A percentile compares a stretch with the other conserved stretches of the same genome.
These are phyloP conservation scores for Caracal caracal DNA, from an alignment of 2,113 vertebrate species.

Conservation along the genomic window DNA sequence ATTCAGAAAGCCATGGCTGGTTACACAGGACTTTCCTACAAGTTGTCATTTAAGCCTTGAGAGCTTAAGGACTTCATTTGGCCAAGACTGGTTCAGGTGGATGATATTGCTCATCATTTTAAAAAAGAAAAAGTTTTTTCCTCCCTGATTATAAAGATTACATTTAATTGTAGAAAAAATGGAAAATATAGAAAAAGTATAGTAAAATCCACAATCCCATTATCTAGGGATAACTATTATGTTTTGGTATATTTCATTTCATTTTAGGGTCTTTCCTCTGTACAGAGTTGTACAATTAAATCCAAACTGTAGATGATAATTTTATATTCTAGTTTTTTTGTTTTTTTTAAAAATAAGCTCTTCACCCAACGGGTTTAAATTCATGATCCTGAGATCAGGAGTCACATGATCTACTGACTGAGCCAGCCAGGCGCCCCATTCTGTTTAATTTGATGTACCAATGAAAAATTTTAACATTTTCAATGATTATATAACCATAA, in stretches of 20 bases:
- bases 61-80: neutral
- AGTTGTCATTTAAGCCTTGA: neutral
- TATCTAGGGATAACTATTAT: neutral
- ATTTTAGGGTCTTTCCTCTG: neutral
- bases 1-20: neutral
- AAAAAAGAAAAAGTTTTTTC: neutral
- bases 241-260: neutral
- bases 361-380: neutral
- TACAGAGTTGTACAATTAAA: conserved; percentile 28
- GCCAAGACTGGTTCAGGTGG: neutral
- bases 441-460: neutral
- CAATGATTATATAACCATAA: neutral
- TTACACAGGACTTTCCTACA: neutral
- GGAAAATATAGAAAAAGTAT: neutral
- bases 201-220: neutral
- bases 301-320: neutral
- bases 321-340: neutral
- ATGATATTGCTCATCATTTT: conserved; percentile 22
- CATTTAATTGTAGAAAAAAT: conserved; percentile 26
- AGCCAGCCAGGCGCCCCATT: neutral
- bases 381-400: neutral
- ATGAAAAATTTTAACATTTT: conserved; percentile 27
- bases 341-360: neutral
- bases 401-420: neutral
- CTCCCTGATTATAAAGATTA: neutral